Evolutionary conservation across 2,113 vertebrate genomes (phyloP).

Genomic region (Alethe diademata): DNA sequence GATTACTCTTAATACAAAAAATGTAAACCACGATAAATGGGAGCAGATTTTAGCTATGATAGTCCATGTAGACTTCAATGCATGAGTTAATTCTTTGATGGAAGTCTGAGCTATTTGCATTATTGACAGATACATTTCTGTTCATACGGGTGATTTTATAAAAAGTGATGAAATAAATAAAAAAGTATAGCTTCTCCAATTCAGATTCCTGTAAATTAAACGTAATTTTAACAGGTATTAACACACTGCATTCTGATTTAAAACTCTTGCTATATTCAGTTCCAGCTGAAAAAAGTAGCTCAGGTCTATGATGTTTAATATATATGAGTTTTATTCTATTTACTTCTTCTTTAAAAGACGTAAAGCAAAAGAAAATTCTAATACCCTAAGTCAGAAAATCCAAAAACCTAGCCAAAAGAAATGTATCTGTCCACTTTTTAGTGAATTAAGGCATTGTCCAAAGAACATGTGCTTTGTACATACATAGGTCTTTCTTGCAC

Average conservation of each 20-base stretch:
- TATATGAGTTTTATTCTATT: not conserved
- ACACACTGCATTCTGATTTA: not conserved
- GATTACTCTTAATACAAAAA: slow-evolving; percentile 29
- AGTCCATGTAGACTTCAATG: not conserved
- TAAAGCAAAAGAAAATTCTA: not conserved
- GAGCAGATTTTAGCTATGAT: slow-evolving; percentile 23
- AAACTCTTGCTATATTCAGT: not conserved
- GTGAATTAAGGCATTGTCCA: not conserved
- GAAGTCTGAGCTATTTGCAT: not conserved
- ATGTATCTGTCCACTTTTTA: not conserved
- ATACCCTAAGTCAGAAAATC: not conserved
- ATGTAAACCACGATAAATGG: slow-evolving; percentile 17
- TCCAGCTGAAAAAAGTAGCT: not conserved
- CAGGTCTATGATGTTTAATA: not conserved
- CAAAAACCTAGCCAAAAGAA: not conserved
- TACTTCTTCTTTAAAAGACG: not conserved
- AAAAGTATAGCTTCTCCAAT: not conserved
- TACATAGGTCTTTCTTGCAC: not conserved
- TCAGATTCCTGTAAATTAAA: not conserved
- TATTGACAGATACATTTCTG: not conserved
- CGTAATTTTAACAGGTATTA: not conserved
- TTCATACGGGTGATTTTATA: not conserved
- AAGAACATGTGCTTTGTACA: not conserved
- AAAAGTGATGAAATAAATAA: not conserved
- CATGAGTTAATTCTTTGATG: not conserved